A percentile compares a stretch with the other conserved stretches of the same genome.
phyloP scores from a whole-genome alignment of 2,797 vertebrate species.

The Synanceia verrucosa region DNA sequence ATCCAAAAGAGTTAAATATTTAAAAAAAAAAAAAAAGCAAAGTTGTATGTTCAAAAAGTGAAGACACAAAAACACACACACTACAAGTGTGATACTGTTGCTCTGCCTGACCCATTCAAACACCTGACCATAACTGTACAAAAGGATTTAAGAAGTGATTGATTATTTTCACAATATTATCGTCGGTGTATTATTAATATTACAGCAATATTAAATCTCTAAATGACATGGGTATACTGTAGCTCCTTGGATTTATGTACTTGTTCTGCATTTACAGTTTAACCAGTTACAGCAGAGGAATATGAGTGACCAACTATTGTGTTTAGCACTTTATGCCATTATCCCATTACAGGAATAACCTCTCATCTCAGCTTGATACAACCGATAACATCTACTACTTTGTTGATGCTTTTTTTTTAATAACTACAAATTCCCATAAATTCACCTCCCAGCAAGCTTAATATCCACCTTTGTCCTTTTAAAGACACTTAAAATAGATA shows the following conservation, averaged over 20 bases:
- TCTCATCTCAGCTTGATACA: neutral
- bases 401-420: no score
- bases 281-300: neutral
- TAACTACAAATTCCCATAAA: neutral
- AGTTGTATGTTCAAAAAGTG: no score
- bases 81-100: no score
- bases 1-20: no score
- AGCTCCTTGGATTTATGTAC: neutral
- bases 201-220: neutral
- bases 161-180: neutral
- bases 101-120: no score
- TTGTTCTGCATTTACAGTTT: neutral
- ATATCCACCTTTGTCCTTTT: neutral
- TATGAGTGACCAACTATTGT: neutral
- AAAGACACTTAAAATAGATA: neutral
- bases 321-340: neutral
- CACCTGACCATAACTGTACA: neutral
- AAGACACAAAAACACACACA: no score
- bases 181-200: neutral
- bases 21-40: no score
- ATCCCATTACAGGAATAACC: neutral
- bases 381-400: neutral
- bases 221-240: neutral
- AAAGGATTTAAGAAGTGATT: neutral
- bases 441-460: neutral